Base-by-base conservation (phyloP, 2,888 invertebrate species). In the Agonopterix arenella region DNA sequence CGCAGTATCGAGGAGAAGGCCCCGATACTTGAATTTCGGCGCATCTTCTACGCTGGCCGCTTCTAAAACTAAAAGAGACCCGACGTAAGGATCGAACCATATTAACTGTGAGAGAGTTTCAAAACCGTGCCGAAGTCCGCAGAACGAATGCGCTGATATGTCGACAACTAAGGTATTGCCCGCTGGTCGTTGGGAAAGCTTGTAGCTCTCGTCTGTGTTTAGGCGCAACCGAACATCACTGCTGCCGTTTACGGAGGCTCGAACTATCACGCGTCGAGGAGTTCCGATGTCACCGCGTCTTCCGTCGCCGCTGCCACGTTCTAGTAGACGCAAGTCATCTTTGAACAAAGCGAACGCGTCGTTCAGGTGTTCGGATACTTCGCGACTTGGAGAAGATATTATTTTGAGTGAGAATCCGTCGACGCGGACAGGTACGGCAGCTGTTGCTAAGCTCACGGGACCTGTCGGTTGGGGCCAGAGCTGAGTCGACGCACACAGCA, bases 1-100 rank as follows among this genome's bases (percentile, higher is more conserved):
- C 0, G 97, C 94, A 0, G 98, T 97, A 72, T 98, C 98, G 47
- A 98, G 80, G 79, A 98, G 92, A 1, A 98, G 79, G 4, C 98
- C 98, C 42, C 98, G 92, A 76, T 96, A 97, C 48, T 83, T 76
- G 61, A 91, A 92, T 42, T 92, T 90, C 0, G 98, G 98, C 18
- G 91, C 92, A 76, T 98, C 98, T 49, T 92, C 90, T 0, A 95
- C 88, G 2, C 89, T 84, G 0, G 93, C 94, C 37, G 92, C 93
- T 55, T 92, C 91, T 0, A 95, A 77, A 7, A 92, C 90, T 40
- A 93, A 90, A 47, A 95, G 77, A 2, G 91, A 80, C 3, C 91
- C 91, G 0, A 88, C 86, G 48, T 89, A 90, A 16, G 94, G 94
- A 57, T 95, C 95, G 77, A 92, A 91, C 95, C 95, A 95, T 46